phyloP scores from a whole-genome alignment of 2,113 vertebrate genomes.

The Toxostoma redivivum region DNA sequence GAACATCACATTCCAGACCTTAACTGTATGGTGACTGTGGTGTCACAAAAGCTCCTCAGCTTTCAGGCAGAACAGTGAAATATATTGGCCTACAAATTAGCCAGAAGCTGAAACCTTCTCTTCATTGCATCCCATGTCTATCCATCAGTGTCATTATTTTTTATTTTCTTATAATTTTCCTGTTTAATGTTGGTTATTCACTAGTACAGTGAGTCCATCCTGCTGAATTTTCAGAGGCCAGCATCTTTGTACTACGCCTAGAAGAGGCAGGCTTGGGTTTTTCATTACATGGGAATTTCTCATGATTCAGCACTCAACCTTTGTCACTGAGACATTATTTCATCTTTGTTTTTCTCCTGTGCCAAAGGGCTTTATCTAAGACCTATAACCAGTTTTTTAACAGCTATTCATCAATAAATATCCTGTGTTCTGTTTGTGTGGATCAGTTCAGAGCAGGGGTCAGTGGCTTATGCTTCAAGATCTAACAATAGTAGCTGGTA shows the following conservation, averaged over 20 bases:
- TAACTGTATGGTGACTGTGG: slow-evolving; percentile 24
- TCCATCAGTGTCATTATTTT: not conserved
- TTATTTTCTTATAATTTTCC: not conserved
- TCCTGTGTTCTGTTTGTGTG: accelerated
- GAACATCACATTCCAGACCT: slow-evolving; percentile 46
- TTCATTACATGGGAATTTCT: not conserved
- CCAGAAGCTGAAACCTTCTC: not conserved
- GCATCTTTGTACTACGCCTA: not conserved
- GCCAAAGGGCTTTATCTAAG: not conserved
- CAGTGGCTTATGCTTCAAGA: not conserved
- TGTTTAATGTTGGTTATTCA: not conserved
- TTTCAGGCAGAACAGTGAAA: not conserved
- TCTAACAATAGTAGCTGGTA: not conserved
- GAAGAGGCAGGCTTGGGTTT: not conserved
- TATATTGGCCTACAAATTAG: not conserved
- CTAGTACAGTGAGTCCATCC: not conserved
- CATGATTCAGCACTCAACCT: not conserved
- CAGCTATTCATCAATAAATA: not conserved
- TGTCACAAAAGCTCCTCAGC: not conserved
- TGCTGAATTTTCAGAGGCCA: not conserved
- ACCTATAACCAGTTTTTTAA: not conserved
- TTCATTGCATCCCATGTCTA: not conserved
- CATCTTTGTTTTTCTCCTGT: not conserved
- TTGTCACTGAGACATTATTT: not conserved
- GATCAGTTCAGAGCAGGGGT: not conserved